Evolutionary conservation across 2,888 invertebrate species (phyloP), one percentile per base, ranked within the genome.

Genomic region (Spodoptera exigua): DNA sequence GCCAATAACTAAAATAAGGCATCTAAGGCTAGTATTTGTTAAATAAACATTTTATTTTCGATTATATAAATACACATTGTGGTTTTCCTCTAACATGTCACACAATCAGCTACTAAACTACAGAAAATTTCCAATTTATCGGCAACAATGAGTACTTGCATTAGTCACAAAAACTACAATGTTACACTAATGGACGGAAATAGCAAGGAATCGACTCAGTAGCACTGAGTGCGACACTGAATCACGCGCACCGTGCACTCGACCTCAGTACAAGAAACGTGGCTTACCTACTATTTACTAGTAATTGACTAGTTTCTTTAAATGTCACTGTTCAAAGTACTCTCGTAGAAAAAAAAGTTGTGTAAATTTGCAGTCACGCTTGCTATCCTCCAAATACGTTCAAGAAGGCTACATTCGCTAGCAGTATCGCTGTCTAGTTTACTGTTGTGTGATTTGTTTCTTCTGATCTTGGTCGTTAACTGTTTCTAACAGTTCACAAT

Each of bases 121-220:
- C 9, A 60, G 13, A 40, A 34, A 0, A 47, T 54, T 59, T 64
- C 34, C 47, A 65, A 65, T 70, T 65, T 55, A 44, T 52, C 60
- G 44, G 44, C 17, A 55, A 70, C 66, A 65, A 48, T 56, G 55
- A 70, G 36, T 54, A 18, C 21, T 18, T 14, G 61, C 56, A 56
- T 74, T 74, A 74, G 54, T 74, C 75, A 74, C 72, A 65, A 75
- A 71, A 68, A 74, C 48, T 71, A 64, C 72, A 57, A 64, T 62
- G 65, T 53, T 54, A 40, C 48, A 58, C 32, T 57, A 56, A 54
- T 58, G 56, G 61, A 74, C 74, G 64, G 75, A 72, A 72, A 74
- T 74, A 71, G 61, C 68, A 53, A 67, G 61, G 67, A 61, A 66
- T 61, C 71, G 63, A 62, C 55, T 62, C 55, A 53, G 53, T 49